Conservation (phyloP, 2,888 invertebrate species). For the Pteria penguin region DNA sequence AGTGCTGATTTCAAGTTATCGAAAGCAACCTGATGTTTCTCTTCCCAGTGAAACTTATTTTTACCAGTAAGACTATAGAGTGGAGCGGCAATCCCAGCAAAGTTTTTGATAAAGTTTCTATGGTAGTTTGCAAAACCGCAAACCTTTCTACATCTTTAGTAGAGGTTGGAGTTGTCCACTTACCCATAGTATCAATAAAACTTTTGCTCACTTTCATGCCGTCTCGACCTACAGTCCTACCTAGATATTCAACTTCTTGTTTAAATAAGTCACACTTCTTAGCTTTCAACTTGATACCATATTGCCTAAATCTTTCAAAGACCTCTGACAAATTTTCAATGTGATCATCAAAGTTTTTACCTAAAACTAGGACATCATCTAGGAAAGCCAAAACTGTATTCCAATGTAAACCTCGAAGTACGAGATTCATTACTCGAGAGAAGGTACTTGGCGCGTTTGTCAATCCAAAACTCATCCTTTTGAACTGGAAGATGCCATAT, state of each 20-base stretch:
- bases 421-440: conserved; percentile 44
- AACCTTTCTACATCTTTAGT: conserved; percentile 47
- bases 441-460: conserved; percentile 58
- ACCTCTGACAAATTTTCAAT: conserved; percentile 38
- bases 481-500: conserved; percentile 54
- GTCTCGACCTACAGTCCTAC: too few species aligned
- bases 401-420: conserved; percentile 45
- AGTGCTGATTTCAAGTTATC: conserved; percentile 27
- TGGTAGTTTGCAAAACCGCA: conserved; percentile 53
- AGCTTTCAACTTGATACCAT: conserved; percentile 47
- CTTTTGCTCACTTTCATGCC: conserved; percentile 23
- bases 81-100: conserved; percentile 31
- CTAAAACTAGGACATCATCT: conserved; percentile 55
- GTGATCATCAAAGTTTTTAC: conserved; percentile 39
- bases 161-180: conserved; percentile 42
- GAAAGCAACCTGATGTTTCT: conserved; percentile 34
- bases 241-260: too few species aligned
- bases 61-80: conserved; percentile 45
- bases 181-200: conserved; percentile 15
- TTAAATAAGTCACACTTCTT: too few species aligned
- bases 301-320: conserved; percentile 34
- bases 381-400: too few species aligned
- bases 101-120: too few species aligned
- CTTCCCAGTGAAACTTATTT: conserved; percentile 33
- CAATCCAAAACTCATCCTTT: conserved; percentile 55